Evolutionary conservation across 1,140 invertebrate genomes (phyloP).

Genomic region (Lepidotrigona ventralis): DNA sequence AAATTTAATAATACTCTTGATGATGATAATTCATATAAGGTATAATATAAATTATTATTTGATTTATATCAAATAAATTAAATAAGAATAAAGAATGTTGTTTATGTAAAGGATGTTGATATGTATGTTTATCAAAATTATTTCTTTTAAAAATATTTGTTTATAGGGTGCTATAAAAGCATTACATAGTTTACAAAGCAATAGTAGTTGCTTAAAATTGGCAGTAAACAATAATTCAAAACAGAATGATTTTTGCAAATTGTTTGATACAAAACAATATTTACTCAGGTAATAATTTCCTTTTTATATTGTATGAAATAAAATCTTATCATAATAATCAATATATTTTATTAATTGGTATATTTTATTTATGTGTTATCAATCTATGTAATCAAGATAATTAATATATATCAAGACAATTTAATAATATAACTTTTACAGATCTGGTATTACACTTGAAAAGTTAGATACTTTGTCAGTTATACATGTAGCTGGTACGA

Average conservation of each 20-base stretch:
- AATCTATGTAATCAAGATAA: background rate
- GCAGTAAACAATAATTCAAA: constrained; percentile 57
- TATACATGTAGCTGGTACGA: constrained; percentile 97
- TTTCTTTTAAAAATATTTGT: constrained; percentile 3
- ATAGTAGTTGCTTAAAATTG: constrained; percentile 78
- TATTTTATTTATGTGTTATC: too few species aligned
- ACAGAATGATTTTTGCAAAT: constrained; percentile 41
- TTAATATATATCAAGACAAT: background rate
- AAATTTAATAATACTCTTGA: background rate
- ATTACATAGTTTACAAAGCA: constrained; percentile 87
- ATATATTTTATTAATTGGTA: too few species aligned
- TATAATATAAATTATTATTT: constrained; percentile 10
- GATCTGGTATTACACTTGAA: constrained; percentile 84
- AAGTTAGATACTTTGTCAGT: constrained; percentile 87
- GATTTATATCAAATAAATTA: background rate
- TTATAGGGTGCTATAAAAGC: constrained; percentile 84
- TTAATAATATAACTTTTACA: constrained; percentile 53
- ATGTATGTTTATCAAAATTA: background rate
- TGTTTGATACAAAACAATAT: constrained; percentile 81
- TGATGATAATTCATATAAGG: background rate
- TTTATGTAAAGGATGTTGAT: too few species aligned
- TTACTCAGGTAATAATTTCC: constrained; percentile 75
- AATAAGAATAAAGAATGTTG: background rate
- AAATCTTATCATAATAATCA: too few species aligned
- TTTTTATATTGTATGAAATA: constrained; percentile 16